Base-by-base conservation (phyloP, 2,113 vertebrate species). In the human region DNA sequence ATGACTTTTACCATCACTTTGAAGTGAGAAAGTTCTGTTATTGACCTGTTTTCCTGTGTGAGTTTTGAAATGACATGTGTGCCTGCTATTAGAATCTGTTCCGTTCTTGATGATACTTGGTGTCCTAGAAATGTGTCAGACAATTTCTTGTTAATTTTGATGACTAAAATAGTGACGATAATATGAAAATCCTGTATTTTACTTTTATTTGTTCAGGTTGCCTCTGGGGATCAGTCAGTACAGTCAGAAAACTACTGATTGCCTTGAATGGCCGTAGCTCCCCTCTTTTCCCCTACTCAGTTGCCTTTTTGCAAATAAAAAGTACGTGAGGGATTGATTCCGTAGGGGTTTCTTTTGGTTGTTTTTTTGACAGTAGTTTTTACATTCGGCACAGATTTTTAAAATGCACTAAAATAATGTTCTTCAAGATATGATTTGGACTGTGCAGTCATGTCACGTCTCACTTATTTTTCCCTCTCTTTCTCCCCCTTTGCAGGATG, bases 401-500 rank as follows among this genome's bases (percentile, higher is more conserved):
- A 76, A 78, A 88, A 68, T 80, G 3, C 23, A 27, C 85, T 8
- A 40, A 75, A 22, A 16, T 73, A 45, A n/a, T 76, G 1, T 61
- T 52, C 13, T 78, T 50, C 1, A 25, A 22, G 73, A 27, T 73
- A 1, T 68, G 4, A 5, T 85, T 64, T 87, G 66, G 92, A 80
- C 13, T 38, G 13, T 17, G 9, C 66, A 88, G 96, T 87, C 4
- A 0, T 40, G 0, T 82, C 83, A 43, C 61, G 30, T 76, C 94
- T 98, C 57, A 95, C 2, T 3, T 76, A 3, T 10, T 30, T 48
- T 38, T 32, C 12, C 59, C 45, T 92, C 0, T 93, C 17, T 96
- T 38, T 94, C 16, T 93, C 14, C 38, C 11, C 13, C 82, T 97
- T 68, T 13, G 16, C 96, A 99, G 99, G 99, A 99, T 75, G 99